phyloP scores from a whole-genome alignment of 2,113 vertebrate species.

The Ranitomeya imitator region DNA sequence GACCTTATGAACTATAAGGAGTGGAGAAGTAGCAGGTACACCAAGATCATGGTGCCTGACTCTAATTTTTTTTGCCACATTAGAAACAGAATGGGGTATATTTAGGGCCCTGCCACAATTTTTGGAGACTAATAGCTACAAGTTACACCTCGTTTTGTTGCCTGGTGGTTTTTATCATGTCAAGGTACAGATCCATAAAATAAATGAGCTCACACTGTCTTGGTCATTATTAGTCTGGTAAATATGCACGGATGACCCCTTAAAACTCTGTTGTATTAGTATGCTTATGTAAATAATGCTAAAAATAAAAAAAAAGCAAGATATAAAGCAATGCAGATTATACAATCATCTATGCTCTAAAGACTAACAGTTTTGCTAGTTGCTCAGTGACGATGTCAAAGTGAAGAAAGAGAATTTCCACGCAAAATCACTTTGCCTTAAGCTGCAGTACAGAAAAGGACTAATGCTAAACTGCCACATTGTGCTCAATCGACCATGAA shows the following conservation, averaged over 20 bases:
- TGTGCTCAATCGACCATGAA: constrained; percentile 56
- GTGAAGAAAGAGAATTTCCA: constrained; percentile 29
- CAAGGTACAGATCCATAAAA: background rate
- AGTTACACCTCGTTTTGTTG: background rate
- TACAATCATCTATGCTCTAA: background rate
- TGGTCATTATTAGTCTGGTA: background rate
- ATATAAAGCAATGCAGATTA: background rate
- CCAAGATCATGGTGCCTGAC: background rate
- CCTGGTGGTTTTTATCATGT: background rate
- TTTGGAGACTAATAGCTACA: background rate
- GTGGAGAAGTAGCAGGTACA: background rate
- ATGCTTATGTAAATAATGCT: background rate
- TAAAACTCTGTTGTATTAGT: background rate
- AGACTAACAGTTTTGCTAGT: background rate
- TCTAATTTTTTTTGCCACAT: background rate
- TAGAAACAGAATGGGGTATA: background rate
- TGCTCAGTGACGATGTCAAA: constrained; percentile 19
- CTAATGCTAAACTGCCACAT: constrained; percentile 53
- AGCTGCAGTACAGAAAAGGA: constrained; percentile 30
- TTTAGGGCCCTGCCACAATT: background rate
- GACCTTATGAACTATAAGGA: background rate
- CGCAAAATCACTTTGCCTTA: constrained; percentile 46
- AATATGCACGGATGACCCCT: background rate
- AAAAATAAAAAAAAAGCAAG: background rate
- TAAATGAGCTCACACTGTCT: background rate